A percentile compares a stretch with the other conserved stretches of the same genome.
Conservation (phyloP, 2,113 vertebrate species). For the Podarcis raffonei region DNA sequence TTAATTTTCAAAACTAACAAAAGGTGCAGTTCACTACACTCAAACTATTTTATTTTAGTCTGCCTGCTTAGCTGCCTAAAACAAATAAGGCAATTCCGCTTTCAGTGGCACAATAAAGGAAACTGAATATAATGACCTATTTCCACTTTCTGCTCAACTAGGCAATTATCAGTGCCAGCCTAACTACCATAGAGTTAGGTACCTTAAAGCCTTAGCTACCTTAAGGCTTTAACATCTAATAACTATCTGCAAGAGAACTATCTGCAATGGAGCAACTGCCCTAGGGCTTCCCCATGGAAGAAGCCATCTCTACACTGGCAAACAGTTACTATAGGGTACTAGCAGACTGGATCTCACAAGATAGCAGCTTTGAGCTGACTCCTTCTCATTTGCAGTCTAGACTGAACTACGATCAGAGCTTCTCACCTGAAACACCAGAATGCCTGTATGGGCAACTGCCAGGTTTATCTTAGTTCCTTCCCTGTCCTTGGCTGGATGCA, state of each 20-base stretch:
- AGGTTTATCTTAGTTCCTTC: conserved; percentile 93
- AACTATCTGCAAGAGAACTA: not conserved
- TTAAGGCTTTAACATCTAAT: not conserved
- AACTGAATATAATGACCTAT: not conserved
- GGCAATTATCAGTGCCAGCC: not conserved
- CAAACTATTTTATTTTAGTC: not conserved
- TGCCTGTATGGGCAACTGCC: conserved; percentile 91
- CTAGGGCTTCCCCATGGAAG: too few species aligned
- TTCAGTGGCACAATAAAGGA: not conserved
- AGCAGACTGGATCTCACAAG: not conserved
- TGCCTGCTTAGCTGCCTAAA: not conserved
- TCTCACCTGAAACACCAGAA: conserved; percentile 94
- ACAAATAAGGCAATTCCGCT: not conserved
- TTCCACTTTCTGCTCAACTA: not conserved
- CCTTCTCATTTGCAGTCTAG: not conserved
- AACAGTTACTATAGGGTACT: not conserved
- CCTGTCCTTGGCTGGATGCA: conserved; percentile 94
- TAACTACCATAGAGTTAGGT: not conserved
- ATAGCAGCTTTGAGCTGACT: not conserved
- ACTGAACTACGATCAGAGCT: not conserved
- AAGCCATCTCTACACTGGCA: too few species aligned
- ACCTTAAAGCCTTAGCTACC: too few species aligned
- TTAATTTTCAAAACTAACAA: conserved; percentile 8
- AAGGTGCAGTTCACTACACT: not conserved
- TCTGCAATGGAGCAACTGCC: too few species aligned